Conservation (phyloP, 2,888 invertebrate species). For the Eilema sororculum region DNA sequence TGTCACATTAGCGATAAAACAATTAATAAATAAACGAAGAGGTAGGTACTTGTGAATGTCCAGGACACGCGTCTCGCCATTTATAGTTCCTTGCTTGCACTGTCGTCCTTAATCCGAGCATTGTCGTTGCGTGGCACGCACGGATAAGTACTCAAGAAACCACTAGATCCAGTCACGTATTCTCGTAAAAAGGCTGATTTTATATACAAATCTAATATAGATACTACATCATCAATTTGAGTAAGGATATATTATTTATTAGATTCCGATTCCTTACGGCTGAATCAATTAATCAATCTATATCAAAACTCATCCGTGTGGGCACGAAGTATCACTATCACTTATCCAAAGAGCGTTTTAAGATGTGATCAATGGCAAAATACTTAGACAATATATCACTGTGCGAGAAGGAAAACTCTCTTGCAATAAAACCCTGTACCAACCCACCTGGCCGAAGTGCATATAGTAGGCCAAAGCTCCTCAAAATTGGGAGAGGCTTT, state of each 20-base stretch:
- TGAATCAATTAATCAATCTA: not conserved
- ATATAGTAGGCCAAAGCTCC: no score
- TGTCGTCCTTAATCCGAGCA: slow-evolving; percentile 11
- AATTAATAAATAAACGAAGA: not conserved
- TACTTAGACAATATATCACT: no score
- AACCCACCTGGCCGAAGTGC: no score
- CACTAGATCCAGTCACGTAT: slow-evolving; percentile 14
- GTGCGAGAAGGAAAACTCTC: no score
- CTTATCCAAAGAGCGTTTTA: no score
- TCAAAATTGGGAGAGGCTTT: no score
- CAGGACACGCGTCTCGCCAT: slow-evolving; percentile 5
- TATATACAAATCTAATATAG: slow-evolving; percentile 19
- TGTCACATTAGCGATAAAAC: not conserved
- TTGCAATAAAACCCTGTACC: no score
- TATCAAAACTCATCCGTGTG: not conserved
- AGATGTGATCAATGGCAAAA: no score
- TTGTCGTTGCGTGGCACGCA: slow-evolving; percentile 9
- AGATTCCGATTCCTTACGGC: not conserved
- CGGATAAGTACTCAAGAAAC: slow-evolving; percentile 7
- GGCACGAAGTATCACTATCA: no score
- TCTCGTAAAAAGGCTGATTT: slow-evolving; percentile 24
- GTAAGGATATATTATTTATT: not conserved
- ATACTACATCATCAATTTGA: not conserved
- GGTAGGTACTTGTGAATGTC: not conserved
- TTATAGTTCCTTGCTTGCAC: slow-evolving; percentile 11